Percentiles rank a stretch among this genome's conserved stretches.
Evolutionary conservation across 30 jellyfish, hydroid and myxozoan genomes (phyloP).

Genomic region (Pelagia noctiluca): DNA sequence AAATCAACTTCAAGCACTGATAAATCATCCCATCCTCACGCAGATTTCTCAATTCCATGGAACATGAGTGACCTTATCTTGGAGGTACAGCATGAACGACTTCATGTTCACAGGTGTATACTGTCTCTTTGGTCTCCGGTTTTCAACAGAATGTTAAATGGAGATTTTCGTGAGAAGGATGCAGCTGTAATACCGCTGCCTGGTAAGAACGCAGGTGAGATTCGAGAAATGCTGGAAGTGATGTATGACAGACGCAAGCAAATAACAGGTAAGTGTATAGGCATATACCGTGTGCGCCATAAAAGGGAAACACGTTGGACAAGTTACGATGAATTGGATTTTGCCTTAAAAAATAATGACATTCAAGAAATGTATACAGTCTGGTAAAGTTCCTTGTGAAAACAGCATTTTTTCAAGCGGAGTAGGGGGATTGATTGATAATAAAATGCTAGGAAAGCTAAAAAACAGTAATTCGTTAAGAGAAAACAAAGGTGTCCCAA

Average conservation of each 20-base stretch:
- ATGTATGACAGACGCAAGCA: constrained; percentile 64
- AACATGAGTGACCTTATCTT: constrained; percentile 51
- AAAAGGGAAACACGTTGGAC: neutral
- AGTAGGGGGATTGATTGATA: too few relatives aligned
- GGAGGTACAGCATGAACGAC: constrained; percentile 14
- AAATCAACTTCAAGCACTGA: too few relatives aligned
- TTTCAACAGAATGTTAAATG: constrained; percentile 64
- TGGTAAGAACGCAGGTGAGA: constrained; percentile 36
- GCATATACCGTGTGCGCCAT: neutral
- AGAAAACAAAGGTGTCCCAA: too few relatives aligned
- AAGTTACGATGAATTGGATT: neutral
- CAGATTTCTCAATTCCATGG: constrained; percentile 49
- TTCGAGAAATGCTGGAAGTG: constrained; percentile 61
- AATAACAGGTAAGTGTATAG: constrained; percentile 47
- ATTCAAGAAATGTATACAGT: too few relatives aligned
- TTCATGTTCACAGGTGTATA: constrained; percentile 67
- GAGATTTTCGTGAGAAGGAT: constrained; percentile 50
- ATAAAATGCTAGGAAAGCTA: too few relatives aligned
- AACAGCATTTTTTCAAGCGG: too few relatives aligned
- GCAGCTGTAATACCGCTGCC: constrained; percentile 18
- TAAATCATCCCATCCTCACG: too few relatives aligned
- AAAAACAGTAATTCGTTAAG: too few relatives aligned
- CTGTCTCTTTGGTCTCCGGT: constrained; percentile 77
- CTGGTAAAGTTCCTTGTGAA: too few relatives aligned
- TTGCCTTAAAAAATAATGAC: too few relatives aligned